Base-by-base conservation (phyloP, 2,888 invertebrate genomes). In the Epicampocera succincta region DNA sequence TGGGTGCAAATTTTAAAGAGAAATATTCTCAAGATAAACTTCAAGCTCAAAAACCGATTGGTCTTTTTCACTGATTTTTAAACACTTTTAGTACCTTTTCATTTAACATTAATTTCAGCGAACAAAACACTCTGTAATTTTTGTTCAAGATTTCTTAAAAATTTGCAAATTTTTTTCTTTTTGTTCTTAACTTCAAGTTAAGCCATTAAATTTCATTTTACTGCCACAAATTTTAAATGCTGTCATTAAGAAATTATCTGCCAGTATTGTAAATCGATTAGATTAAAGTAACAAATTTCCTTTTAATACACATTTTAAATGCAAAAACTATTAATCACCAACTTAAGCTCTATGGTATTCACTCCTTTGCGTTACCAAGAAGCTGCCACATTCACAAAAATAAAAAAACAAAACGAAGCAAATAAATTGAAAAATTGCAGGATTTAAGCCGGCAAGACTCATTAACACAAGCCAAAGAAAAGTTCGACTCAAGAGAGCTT, bases 321-420 rank as follows among this genome's bases (percentile, higher is more conserved):
- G 52, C 58, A 52, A 38, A 72, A 78, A 82, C 82, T 82, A 82
- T 82, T 82, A 78, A 82, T 82, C 82, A 82, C 69, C 58, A 46
- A 33, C 52, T 60, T 74, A 78, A 82, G 74, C 74, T 82, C 56
- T 52, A 19, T 63, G 21, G 8, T 4, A 46, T 15, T 15, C 19
- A n/a, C 33, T 11, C 11, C 12, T 25, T 60, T n/a, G 5, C 13
- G 3, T 29, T 54, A 25, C 38, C 44, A 54, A 52, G 25, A 40
- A 61, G 13, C 52, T 69, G 68, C 52, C 3, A 46, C 52, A 52
- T 40, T 17, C 13, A n/a, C 48, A 38, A 12, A 48, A 38, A 33
- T 4, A 1, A 11, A 50, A 48, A 44, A 46, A n/a, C 46, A 68
- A 50, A 17, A 42, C 21, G 42, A 0, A 0, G 9, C 21, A 42